Percentiles rank a stretch among this genome's conserved stretches.
Conservation (phyloP, 2,113 vertebrate species). For the Miniopterus natalensis region DNA sequence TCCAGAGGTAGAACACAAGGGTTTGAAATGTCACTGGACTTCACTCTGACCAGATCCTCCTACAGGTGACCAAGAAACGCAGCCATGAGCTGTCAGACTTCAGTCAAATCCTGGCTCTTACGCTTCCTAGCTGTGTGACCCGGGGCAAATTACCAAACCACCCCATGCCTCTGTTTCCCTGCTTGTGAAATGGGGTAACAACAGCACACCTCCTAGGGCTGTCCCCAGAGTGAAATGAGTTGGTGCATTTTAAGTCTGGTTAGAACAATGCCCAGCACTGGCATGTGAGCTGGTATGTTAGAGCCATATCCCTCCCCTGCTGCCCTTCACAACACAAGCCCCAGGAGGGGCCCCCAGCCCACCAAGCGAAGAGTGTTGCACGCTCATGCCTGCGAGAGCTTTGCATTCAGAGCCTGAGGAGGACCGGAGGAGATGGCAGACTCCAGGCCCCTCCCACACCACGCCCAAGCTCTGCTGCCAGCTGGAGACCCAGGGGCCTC, state of each 20-base stretch:
- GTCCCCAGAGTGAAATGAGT: background rate
- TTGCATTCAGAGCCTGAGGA: background rate
- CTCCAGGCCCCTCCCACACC: conserved; percentile 72
- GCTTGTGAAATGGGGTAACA: background rate
- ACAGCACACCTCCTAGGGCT: background rate
- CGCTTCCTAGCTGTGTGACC: background rate
- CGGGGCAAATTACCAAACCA: background rate
- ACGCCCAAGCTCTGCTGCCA: conserved; percentile 85
- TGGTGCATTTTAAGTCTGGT: background rate
- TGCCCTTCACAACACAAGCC: background rate
- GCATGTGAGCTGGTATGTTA: background rate
- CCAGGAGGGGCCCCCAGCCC: background rate
- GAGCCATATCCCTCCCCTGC: background rate
- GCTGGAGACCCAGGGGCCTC: conserved; percentile 89
- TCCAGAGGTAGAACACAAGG: background rate
- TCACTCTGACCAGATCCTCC: background rate
- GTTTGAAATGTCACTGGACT: background rate
- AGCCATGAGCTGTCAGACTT: background rate
- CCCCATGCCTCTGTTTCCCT: background rate
- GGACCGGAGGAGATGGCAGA: background rate
- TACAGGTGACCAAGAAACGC: background rate
- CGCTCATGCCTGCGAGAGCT: background rate
- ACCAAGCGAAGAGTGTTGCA: too few species aligned
- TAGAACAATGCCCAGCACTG: background rate
- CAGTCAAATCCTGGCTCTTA: background rate